Evolutionary conservation across 2,888 invertebrate genomes (phyloP).

Genomic region (Megastigmus dorsalis): DNA sequence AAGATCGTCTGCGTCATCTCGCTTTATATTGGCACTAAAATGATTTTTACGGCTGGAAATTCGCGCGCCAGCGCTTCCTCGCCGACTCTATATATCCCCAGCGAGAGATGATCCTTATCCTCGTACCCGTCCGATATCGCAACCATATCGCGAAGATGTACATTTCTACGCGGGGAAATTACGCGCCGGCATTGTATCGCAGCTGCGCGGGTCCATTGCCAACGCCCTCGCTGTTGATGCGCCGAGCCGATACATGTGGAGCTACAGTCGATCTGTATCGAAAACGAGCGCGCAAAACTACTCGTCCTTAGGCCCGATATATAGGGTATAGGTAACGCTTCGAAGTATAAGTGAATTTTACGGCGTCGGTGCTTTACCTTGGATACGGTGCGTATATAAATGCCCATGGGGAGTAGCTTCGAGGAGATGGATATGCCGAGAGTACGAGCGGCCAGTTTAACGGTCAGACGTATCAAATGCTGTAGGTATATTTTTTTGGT

Average conservation of each 20-base stretch:
- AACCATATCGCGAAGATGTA: constrained; percentile 13
- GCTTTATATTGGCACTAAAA: constrained; percentile 43
- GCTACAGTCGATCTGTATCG: constrained; percentile 48
- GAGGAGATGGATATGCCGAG: no score
- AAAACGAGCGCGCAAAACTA: background rate
- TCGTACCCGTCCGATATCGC: constrained; percentile 11
- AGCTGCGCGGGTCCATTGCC: constrained; percentile 5
- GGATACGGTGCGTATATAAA: no score
- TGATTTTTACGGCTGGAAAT: constrained; percentile 45
- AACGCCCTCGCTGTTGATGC: constrained; percentile 40
- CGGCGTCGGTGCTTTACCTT: no score
- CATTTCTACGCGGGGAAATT: constrained; percentile 30
- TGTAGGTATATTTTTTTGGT: background rate
- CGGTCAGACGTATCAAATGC: background rate
- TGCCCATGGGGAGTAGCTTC: no score
- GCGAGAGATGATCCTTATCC: constrained; percentile 36
- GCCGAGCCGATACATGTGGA: constrained; percentile 37
- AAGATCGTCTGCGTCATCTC: constrained; percentile 12
- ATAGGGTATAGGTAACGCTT: no score
- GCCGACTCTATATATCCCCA: background rate
- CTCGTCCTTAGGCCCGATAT: constrained; percentile 18
- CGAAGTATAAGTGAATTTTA: constrained; percentile 57
- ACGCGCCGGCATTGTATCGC: constrained; percentile 29
- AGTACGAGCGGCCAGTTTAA: constrained; percentile 4
- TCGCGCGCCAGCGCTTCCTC: constrained; percentile 6